phyloP scores from a whole-genome alignment of 2,113 vertebrate genomes.

The Oncorhynchus clarkii region DNA sequence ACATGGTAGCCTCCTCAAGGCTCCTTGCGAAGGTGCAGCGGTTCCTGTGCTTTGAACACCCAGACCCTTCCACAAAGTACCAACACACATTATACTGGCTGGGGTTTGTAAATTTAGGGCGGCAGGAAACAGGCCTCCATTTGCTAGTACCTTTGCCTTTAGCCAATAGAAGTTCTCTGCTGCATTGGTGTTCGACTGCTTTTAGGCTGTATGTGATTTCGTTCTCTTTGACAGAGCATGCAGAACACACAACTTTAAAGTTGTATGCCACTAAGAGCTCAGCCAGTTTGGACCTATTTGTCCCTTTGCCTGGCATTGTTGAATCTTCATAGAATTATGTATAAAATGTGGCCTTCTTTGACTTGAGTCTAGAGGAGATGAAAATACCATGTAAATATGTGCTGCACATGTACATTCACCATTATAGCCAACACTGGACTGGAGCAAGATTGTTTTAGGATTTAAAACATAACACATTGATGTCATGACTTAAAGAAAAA shows the following conservation, averaged over 20 bases:
- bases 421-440: too few species aligned
- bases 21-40: conserved; percentile 80
- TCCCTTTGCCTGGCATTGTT: conserved; percentile 32
- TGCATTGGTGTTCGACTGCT: conserved; percentile 69
- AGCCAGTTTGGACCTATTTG: conserved; percentile 11
- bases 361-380: conserved; percentile 15
- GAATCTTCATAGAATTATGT: not conserved
- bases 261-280: conserved; percentile 26
- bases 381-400: not conserved
- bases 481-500: too few species aligned
- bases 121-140: conserved; percentile 74
- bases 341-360: not conserved
- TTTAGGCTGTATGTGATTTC: conserved; percentile 71
- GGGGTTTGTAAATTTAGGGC: conserved; percentile 66
- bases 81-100: conserved; percentile 70
- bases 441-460: too few species aligned
- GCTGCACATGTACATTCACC: too few species aligned
- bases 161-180: conserved; percentile 73
- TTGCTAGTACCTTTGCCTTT: conserved; percentile 11
- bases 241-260: conserved; percentile 69
- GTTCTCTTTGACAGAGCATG: conserved; percentile 66
- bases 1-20: conserved; percentile 78
- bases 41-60: conserved; percentile 71
- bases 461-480: too few species aligned
- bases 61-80: conserved; percentile 68